A percentile compares a stretch with the other conserved stretches of the same genome.
phyloP scores from a whole-genome alignment of 2,113 vertebrate genomes.

The Erythrolamprus reginae region DNA sequence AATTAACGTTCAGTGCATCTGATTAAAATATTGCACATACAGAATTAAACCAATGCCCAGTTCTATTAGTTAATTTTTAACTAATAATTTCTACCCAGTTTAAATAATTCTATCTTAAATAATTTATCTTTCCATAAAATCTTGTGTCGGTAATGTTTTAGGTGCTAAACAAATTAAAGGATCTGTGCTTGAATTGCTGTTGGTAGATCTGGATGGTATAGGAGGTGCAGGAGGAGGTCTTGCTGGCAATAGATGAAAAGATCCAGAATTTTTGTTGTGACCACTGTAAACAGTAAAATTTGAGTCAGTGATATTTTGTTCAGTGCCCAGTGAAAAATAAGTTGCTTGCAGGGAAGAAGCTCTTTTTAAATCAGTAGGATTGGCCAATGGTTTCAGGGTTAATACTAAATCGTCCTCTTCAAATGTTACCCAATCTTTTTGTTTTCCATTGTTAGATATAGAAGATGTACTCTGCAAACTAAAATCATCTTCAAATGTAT shows the following conservation, averaged over 20 bases:
- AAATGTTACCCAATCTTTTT: slow-evolving; percentile 87
- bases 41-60: slow-evolving; percentile 63
- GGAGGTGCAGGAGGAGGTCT: slow-evolving; percentile 73
- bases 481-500: slow-evolving; percentile 49
- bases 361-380: slow-evolving; percentile 38
- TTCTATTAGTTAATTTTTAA: slow-evolving; percentile 48
- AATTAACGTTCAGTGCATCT: slow-evolving; percentile 64
- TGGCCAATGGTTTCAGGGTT: slow-evolving; percentile 46
- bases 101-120: slow-evolving; percentile 65
- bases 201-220: slow-evolving; percentile 64
- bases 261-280: slow-evolving; percentile 68
- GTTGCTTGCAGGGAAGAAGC: slow-evolving; percentile 32
- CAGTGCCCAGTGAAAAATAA: slow-evolving; percentile 33
- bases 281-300: slow-evolving; percentile 62
- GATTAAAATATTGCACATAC: slow-evolving; percentile 70
- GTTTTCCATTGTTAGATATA: slow-evolving; percentile 42
- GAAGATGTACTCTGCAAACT: slow-evolving; percentile 47
- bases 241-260: slow-evolving; percentile 65
- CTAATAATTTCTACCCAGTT: slow-evolving; percentile 37
- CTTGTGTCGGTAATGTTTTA: slow-evolving; percentile 52
- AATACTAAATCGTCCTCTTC: slow-evolving; percentile 62
- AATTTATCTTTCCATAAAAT: slow-evolving; percentile 81
- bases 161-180: slow-evolving; percentile 56
- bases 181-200: slow-evolving; percentile 50
- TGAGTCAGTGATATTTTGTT: slow-evolving; percentile 36